Base-by-base conservation (phyloP, 2,888 invertebrate species). In the Ectropis crepuscularia region DNA sequence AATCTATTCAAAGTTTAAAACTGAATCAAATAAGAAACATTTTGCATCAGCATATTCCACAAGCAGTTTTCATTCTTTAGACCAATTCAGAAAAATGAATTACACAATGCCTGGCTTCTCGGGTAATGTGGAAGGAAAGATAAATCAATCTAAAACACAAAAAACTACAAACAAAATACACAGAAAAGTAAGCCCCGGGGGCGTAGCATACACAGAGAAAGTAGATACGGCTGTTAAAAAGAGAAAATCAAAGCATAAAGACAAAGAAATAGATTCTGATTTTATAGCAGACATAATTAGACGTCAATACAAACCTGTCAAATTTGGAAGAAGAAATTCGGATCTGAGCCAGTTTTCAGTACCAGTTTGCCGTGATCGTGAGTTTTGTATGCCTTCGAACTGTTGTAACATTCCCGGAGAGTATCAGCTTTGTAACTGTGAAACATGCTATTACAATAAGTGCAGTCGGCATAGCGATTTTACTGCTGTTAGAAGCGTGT, bases 241-340 rank as follows among this genome's bases (percentile, higher is more conserved):
- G 60, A 70, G 68, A 47, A 83, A 76, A 67, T 64, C 68, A 11
- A 82, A 72, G 62, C 71, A 75, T 58, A 66, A 9, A 10, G 39
- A 64, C 10, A 60, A 61, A 49, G 78, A 82, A 53, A 57, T 89
- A 10, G 88, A 90, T 70, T 72, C 84, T 61, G 83, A 89, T 54
- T 92, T 85, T 66, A 92, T 91, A 71, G 81, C 83, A 36, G 88
- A 90, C 58, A 87, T 92, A 63, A 89, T 92, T 42, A 83, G 73
- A 67, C 78, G 80, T 57, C 92, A 92, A 73, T 92, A 92, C 63
- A 86, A 75, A 61, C 91, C 90, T 6, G 72, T 87, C 0, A 87
- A 83, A 72, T 89, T 90, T 65, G 86, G 82, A 9, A 81, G 76
- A 66, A 81, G 74, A 69, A 73, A 81, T 65, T 90, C 90, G 5